phyloP scores from a whole-genome alignment of 2,888 invertebrate genomes.

The Caenorhabditis plicata region DNA sequence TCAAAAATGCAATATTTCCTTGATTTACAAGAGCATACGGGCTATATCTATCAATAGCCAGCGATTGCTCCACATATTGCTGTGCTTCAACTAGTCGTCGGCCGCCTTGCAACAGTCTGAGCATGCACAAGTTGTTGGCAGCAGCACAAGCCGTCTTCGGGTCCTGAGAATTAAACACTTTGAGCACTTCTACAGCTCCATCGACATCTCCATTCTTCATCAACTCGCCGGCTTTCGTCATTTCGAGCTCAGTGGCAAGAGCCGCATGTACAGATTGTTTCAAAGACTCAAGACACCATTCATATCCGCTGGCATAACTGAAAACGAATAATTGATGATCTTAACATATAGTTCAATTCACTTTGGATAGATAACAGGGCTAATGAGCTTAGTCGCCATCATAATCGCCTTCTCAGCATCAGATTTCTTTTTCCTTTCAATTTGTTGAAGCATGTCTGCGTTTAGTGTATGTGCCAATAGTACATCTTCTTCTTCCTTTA shows the following conservation, averaged over 20 bases:
- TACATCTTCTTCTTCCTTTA: conserved; percentile 44
- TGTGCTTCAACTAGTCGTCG: conserved; percentile 75
- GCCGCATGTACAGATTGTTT: conserved; percentile 82
- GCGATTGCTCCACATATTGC: conserved; percentile 77
- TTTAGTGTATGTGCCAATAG: conserved; percentile 73
- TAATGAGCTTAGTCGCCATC: conserved; percentile 84
- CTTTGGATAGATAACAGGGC: conserved; percentile 77
- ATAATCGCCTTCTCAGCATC: conserved; percentile 82
- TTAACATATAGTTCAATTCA: conserved; percentile 5
- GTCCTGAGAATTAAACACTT: conserved; percentile 73
- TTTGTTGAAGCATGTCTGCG: conserved; percentile 77
- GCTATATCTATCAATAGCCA: conserved; percentile 78
- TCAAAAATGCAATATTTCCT: conserved; percentile 77
- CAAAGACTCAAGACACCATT: conserved; percentile 87
- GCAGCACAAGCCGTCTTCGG: conserved; percentile 82
- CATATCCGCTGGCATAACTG: conserved; percentile 70
- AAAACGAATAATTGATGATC: not conserved
- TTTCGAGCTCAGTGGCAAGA: conserved; percentile 83
- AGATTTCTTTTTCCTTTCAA: conserved; percentile 73
- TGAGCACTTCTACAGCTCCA: conserved; percentile 37
- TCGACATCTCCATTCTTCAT: conserved; percentile 42
- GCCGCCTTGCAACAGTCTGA: conserved; percentile 81
- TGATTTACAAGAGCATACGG: conserved; percentile 81
- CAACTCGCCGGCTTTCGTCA: conserved; percentile 74
- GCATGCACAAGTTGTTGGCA: conserved; percentile 81